Evolutionary conservation across 2,888 invertebrate species (phyloP).

Genomic region (Pseudococcus viburni): DNA sequence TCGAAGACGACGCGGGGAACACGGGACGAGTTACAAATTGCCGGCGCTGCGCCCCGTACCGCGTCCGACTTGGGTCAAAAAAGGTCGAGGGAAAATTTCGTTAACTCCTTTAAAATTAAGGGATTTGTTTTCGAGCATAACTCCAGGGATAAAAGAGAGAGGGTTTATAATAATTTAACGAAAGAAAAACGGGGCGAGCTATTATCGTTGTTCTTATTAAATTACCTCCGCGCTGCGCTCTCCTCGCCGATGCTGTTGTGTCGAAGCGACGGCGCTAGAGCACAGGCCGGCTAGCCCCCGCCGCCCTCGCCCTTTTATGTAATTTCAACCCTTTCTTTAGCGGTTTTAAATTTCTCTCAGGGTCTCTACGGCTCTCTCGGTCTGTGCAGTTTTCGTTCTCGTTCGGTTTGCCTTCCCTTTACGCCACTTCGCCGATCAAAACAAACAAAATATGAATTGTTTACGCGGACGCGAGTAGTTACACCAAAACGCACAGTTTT

Average conservation of each 20-base stretch:
- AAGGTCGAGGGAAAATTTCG: constrained; percentile 65
- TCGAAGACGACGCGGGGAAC: neutral
- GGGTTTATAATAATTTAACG: constrained; percentile 60
- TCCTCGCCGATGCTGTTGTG: neutral
- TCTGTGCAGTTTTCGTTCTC: neutral
- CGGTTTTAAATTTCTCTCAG: constrained; percentile 59
- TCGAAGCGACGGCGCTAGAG: neutral
- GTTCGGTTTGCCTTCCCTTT: neutral
- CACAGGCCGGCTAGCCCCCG: too few species aligned
- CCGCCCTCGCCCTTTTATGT: constrained; percentile 8
- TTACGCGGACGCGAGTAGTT: neutral
- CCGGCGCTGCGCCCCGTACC: neutral
- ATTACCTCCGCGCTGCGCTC: constrained; percentile 46
- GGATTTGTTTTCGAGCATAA: constrained; percentile 65
- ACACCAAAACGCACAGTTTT: neutral
- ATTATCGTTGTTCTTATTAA: constrained; percentile 65
- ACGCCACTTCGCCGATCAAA: neutral
- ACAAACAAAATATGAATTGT: constrained; percentile 5
- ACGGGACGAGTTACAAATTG: constrained; percentile 58
- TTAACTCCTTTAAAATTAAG: constrained; percentile 67
- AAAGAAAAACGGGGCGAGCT: constrained; percentile 62
- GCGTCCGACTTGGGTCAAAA: constrained; percentile 35
- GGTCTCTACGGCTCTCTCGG: neutral
- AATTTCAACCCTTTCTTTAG: constrained; percentile 56
- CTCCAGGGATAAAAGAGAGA: constrained; percentile 60